Conservation (phyloP, 2,888 invertebrate genomes). For the Drosophila trichaetosa region DNA sequence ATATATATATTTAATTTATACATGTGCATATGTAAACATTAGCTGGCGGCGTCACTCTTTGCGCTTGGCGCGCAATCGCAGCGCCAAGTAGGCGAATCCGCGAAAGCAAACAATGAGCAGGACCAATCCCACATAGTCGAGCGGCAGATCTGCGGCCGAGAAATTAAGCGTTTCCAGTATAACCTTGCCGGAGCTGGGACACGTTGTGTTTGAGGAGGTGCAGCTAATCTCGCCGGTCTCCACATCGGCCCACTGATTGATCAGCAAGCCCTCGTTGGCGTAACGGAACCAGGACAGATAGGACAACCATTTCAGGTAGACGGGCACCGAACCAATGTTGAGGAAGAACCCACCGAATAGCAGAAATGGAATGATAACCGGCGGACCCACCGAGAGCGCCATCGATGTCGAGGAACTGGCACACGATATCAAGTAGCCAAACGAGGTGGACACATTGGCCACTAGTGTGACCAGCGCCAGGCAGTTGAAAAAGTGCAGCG, state of each 20-base stretch:
- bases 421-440: constrained; percentile 96
- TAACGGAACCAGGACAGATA: constrained; percentile 97
- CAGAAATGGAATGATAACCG: constrained; percentile 96
- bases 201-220: constrained; percentile 90
- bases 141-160: constrained; percentile 88
- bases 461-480: constrained; percentile 92
- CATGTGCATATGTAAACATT: constrained; percentile 13
- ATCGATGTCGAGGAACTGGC: constrained; percentile 92
- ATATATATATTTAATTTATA: constrained; percentile 14
- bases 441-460: constrained; percentile 94
- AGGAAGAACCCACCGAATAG: constrained; percentile 98
- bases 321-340: constrained; percentile 94
- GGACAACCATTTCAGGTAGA: constrained; percentile 93
- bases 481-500: constrained; percentile 89
- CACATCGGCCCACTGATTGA: constrained; percentile 95
- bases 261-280: constrained; percentile 94
- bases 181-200: constrained; percentile 91
- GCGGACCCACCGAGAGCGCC: constrained; percentile 95
- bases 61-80: constrained; percentile 89
- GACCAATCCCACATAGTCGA: constrained; percentile 90
- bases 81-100: constrained; percentile 90
- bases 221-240: constrained; percentile 90
- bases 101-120: constrained; percentile 91
- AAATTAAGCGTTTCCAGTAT: constrained; percentile 93
- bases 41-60: constrained; percentile 84